phyloP scores from a whole-genome alignment of 2,888 invertebrate genomes.

The Endotricha flammealis region DNA sequence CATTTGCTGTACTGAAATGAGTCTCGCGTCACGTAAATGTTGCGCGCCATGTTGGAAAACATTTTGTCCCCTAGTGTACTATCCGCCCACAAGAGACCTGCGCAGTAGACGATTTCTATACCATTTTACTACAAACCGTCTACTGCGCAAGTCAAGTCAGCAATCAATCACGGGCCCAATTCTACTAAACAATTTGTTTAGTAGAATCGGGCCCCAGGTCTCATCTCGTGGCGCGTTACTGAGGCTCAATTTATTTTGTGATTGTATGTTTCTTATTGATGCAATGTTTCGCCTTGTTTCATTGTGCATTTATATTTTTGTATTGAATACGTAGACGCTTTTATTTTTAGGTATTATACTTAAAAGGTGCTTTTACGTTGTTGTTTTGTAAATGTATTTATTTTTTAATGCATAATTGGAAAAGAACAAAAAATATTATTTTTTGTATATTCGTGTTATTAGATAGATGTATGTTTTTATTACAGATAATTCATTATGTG shows the following conservation, averaged over 20 bases:
- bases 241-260: constrained; percentile 11
- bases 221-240: constrained; percentile 4
- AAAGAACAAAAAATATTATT: constrained; percentile 11
- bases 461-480: constrained; percentile 24
- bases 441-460: constrained; percentile 25
- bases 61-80: too few species aligned
- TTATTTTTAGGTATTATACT: constrained; percentile 24
- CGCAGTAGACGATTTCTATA: too few species aligned
- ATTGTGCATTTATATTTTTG: constrained; percentile 42
- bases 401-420: constrained; percentile 20
- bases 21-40: too few species aligned
- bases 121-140: too few species aligned
- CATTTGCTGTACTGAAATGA: too few species aligned
- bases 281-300: constrained; percentile 51
- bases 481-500: constrained; percentile 26
- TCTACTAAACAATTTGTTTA: too few species aligned
- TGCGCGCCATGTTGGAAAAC: too few species aligned
- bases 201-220: too few species aligned
- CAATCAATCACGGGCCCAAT: too few species aligned
- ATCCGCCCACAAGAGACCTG: too few species aligned
- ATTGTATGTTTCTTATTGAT: constrained; percentile 29
- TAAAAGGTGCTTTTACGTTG: constrained; percentile 42
- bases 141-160: too few species aligned
- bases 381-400: constrained; percentile 24
- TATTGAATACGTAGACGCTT: constrained; percentile 21